These are phyloP conservation scores for Cyclargus thomasi DNA, from an alignment of 1,140 invertebrate genomes.

Conservation along the genomic window DNA sequence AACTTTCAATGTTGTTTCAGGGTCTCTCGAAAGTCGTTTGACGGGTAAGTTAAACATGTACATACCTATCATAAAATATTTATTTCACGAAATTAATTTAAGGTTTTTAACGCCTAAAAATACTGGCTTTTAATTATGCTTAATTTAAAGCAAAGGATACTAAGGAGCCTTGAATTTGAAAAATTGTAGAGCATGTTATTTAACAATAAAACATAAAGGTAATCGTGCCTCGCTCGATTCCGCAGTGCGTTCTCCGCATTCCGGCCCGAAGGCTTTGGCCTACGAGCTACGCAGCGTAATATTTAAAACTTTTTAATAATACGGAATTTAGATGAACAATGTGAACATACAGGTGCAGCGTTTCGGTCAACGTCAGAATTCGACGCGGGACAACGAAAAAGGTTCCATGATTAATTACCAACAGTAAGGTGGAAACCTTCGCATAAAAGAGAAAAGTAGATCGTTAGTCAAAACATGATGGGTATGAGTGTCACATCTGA, in stretches of 20 bases:
- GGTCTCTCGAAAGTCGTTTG: not conserved
- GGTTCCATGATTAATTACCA: conserved; percentile 26
- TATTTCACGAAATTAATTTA: not conserved
- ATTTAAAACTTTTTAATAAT: not conserved
- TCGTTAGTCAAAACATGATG: conserved; percentile 5
- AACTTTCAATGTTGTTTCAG: not conserved
- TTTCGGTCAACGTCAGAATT: conserved; percentile 18
- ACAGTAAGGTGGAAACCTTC: conserved; percentile 11
- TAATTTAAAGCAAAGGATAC: too few species aligned
- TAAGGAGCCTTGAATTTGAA: too few species aligned
- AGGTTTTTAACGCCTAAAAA: not conserved
- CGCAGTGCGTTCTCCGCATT: not conserved
- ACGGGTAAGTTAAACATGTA: not conserved
- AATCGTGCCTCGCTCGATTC: not conserved
- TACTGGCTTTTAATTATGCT: too few species aligned
- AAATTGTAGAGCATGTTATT: too few species aligned
- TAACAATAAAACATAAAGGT: not conserved
- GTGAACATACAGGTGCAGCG: conserved; percentile 8
- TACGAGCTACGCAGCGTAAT: too few species aligned
- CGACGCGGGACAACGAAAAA: conserved; percentile 22
- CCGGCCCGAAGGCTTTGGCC: not conserved
- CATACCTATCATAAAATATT: not conserved
- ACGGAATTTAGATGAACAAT: not conserved
- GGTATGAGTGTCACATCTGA: not conserved
- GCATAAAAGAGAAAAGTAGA: not conserved